Evolutionary conservation across 2,113 vertebrate species (phyloP).

Genomic region (Entomyzon cyanotis): DNA sequence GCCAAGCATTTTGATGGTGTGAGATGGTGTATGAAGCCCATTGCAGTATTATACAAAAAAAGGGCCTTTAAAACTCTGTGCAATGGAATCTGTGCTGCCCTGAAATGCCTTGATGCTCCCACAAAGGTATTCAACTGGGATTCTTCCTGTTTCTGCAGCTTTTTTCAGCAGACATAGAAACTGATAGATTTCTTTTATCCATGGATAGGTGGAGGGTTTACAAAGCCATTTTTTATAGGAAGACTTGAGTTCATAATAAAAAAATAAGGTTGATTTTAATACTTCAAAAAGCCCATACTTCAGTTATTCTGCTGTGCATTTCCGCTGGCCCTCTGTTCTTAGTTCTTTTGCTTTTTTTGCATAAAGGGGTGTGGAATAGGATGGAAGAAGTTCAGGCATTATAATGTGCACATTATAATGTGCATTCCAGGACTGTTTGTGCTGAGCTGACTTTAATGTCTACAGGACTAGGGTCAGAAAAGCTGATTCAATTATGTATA

Average conservation of each 20-base stretch:
- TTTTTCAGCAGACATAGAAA: fast-evolving
- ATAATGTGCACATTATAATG: neutral
- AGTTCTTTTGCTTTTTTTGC: neutral
- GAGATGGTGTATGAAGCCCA: neutral
- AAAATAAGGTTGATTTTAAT: neutral
- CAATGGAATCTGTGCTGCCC: neutral
- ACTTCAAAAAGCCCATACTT: neutral
- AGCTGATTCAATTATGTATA: neutral
- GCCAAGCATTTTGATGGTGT: neutral
- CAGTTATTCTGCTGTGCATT: neutral
- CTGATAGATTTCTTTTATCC: neutral
- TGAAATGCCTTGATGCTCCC: neutral
- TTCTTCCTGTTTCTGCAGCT: neutral
- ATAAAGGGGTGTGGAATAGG: neutral
- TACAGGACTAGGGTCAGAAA: neutral
- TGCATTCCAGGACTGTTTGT: neutral
- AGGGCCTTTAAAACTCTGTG: neutral
- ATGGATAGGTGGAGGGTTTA: neutral
- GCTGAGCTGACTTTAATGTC: neutral
- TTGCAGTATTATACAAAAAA: neutral
- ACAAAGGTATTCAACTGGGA: neutral
- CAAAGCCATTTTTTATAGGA: neutral
- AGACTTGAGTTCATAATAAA: neutral
- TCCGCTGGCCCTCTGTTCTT: neutral
- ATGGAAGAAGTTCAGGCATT: neutral